Base-by-base conservation (phyloP, 2,113 vertebrate genomes). In the Lagenorhynchus albirostris region DNA sequence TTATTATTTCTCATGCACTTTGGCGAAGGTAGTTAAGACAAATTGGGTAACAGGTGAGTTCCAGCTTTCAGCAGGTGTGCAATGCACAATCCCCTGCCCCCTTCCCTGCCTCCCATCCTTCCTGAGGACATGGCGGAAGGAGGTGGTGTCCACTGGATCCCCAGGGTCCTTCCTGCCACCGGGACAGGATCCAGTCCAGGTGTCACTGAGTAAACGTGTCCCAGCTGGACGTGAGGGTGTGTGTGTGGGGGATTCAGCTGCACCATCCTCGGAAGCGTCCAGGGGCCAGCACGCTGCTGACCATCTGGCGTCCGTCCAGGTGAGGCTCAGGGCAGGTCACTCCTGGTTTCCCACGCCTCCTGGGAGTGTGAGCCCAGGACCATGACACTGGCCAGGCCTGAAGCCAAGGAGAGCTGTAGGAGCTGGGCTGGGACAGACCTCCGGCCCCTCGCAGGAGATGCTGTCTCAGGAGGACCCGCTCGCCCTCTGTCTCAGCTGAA, bases 381-480 rank as follows among this genome's bases (percentile, higher is more conserved):
- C 5, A 9, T 55, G 76, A 20, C 53, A 11, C 15, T 3, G 55
- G 79, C n/a, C 21, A 38, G 53, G 53, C 13, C 76, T 14, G 13
- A 60, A 55, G 58, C 80, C 55, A 17, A 20, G 25, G 36, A 29
- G n/a, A 18, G 25, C 14, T 0, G 8, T 67, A 17, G 31, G 65
- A 33, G 14, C 65, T 18, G 13, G 31, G 31, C 65, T 17, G 31
- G 2, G 65, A 33, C 63, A 1, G 29, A 26, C 29, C 14, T 31
- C 65, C 31, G n/a, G 31, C 31, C 60, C 23, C 8, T 10, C 9
- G 8, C 21, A 62, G 17, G 36, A 41, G 36, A 55, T 26, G 15
- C 3, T 14, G 0, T 26, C 2, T 1, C 17, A 10, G n/a, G n/a
- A 11, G 9, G n/a, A 17, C 1, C 55, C 1, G 8, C 26, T 41